Base-by-base conservation (phyloP, 2,797 vertebrate genomes). In the Cynopterus sphinx region DNA sequence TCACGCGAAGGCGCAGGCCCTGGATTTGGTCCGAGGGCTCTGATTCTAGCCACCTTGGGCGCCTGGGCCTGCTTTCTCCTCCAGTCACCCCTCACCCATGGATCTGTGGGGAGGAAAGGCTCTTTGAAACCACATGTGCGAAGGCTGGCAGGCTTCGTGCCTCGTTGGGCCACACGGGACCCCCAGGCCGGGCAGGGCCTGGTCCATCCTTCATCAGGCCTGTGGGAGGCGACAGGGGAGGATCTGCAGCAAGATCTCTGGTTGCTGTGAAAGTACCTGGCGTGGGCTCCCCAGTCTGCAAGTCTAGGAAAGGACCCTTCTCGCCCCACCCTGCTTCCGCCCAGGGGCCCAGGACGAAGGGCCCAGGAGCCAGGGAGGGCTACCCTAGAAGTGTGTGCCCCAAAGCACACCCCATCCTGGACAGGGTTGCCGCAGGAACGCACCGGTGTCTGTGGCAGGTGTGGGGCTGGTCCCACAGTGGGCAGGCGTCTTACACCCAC, bases 161-260 rank as follows among this genome's bases (percentile, higher is more conserved):
- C 77, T 59, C 6, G 0, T 5, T 46, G n/a, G 8, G 41, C 51
- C 43, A 26, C 33, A 5, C 24, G 4, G 41, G 43, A 33, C 24
- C 31, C 36, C 24, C 22, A 22, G 7, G 22, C 46, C 0, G 7
- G 11, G n/a, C 65, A 0, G 10, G 0, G 0, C 41, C 63, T 19
- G 0, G 24, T 8, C 11, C 41, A 21, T 26, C 79, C 46, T 21
- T 59, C 2, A 0, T 36, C 2, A 41, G 86, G 65, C 21, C 16
- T 22, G 10, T 15, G 3, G 43, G 16, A 46, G 51, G 19, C 51
- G 3, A 59, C 0, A 33, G 0, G 26, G 77, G 24, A 89, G 65
- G 73, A 36, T 9, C 21, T 19, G 4, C 26, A 9, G 15, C 11
- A 5, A 31, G 13, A 12, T 21, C 17, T 70, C 43, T 4, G 39